Conservation (phyloP, 2,888 invertebrate genomes). For the Hermaeophaga mercurialis region DNA sequence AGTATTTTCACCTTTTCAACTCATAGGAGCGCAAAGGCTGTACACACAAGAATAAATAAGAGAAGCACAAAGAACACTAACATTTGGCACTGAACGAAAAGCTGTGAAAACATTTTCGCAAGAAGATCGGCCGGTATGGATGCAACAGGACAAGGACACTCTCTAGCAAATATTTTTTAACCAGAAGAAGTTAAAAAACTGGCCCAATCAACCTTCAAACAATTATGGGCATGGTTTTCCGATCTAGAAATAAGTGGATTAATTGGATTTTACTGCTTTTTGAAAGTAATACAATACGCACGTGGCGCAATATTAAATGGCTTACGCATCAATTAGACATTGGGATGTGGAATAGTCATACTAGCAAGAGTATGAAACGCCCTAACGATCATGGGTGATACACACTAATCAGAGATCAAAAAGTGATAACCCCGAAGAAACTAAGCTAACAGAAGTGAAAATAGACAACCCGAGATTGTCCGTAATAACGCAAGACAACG, state of each 20-base stretch:
- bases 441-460: too few species aligned
- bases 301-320: constrained; percentile 24
- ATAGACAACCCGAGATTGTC: too few species aligned
- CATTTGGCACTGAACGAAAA: constrained; percentile 29
- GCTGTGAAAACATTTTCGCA: constrained; percentile 34
- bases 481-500: too few species aligned
- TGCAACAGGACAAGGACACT: constrained; percentile 26
- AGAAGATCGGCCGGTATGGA: constrained; percentile 28
- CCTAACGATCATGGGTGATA: constrained; percentile 23
- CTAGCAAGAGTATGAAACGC: constrained; percentile 26
- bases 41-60: constrained; percentile 34
- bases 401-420: constrained; percentile 9
- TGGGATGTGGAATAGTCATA: constrained; percentile 23
- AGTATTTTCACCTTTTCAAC: constrained; percentile 30
- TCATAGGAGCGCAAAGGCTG: constrained; percentile 30
- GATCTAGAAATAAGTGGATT: constrained; percentile 26
- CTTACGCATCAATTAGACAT: constrained; percentile 24
- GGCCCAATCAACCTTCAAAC: too few species aligned
- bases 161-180: constrained; percentile 26
- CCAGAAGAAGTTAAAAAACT: constrained; percentile 26
- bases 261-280: constrained; percentile 30
- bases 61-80: constrained; percentile 24
- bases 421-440: not conserved
- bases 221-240: constrained; percentile 30
- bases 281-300: constrained; percentile 20